These are phyloP conservation scores for Drosophila borborema DNA, from an alignment of 2,888 invertebrate genomes.

Conservation along the genomic window DNA sequence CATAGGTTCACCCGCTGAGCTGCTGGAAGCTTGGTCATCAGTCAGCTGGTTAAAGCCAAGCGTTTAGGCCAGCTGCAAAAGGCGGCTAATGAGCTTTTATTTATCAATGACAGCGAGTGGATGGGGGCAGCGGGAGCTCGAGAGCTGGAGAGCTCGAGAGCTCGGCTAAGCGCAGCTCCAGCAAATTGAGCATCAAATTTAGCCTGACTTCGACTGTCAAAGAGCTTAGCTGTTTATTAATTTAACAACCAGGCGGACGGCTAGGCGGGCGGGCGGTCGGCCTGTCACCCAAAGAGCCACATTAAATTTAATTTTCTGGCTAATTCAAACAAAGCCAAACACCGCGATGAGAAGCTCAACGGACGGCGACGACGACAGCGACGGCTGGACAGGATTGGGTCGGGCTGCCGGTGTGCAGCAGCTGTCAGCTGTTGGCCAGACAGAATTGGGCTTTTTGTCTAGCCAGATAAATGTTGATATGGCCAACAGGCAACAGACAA, in stretches of 20 bases:
- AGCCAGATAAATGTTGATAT: conserved; percentile 66
- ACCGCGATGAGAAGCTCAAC: conserved; percentile 1
- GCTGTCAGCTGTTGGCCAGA: conserved; percentile 73
- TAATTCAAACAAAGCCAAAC: conserved; percentile 54
- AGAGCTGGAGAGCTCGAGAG: not conserved
- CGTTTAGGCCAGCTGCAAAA: conserved; percentile 44
- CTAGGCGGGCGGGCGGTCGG: conserved; percentile 13
- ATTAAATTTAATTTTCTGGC: conserved; percentile 73
- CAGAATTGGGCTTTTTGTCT: conserved; percentile 77
- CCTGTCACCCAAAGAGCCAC: conserved; percentile 22
- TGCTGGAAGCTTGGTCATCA: conserved; percentile 57
- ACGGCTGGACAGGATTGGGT: conserved; percentile 2
- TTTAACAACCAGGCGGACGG: conserved; percentile 54
- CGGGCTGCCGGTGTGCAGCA: conserved; percentile 31
- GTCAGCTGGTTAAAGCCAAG: conserved; percentile 45
- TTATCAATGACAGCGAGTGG: conserved; percentile 71
- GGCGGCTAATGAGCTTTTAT: conserved; percentile 74
- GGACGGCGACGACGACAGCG: not conserved
- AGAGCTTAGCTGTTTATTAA: conserved; percentile 69
- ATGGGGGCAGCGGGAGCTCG: not conserved
- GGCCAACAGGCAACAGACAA: conserved; percentile 18
- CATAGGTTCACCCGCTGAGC: conserved; percentile 48
- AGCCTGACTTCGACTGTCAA: conserved; percentile 62
- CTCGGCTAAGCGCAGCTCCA: conserved; percentile 33
- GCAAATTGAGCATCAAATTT: conserved; percentile 70